phyloP scores from a whole-genome alignment of 1,140 invertebrate genomes.

The Drosophila kanapiae region DNA sequence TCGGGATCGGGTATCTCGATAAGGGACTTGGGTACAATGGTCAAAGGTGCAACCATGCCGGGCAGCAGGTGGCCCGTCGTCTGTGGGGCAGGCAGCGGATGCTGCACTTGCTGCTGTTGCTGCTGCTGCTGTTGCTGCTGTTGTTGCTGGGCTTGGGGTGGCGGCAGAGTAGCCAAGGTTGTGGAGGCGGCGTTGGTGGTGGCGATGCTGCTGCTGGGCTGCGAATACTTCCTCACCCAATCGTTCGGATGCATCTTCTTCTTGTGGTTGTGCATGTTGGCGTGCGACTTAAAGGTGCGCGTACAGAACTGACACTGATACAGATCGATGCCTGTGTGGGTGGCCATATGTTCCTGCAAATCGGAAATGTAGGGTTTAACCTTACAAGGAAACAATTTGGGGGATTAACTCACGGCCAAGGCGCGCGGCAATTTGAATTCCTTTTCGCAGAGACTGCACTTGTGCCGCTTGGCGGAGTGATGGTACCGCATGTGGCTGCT shows the following conservation, averaged over 20 bases:
- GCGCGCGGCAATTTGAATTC: slow-evolving; percentile 71
- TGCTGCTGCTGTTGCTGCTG: background rate
- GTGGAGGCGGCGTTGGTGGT: background rate
- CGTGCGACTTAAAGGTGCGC: slow-evolving; percentile 77
- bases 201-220: slow-evolving; percentile 45
- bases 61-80: slow-evolving; percentile 1
- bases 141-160: background rate
- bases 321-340: slow-evolving; percentile 75
- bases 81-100: background rate
- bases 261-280: slow-evolving; percentile 83
- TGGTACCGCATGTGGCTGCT: slow-evolving; percentile 78
- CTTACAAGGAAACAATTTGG: too few species aligned
- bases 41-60: slow-evolving; percentile 11
- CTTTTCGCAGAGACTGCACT: slow-evolving; percentile 74
- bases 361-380: too few species aligned
- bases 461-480: slow-evolving; percentile 71
- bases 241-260: slow-evolving; percentile 82
- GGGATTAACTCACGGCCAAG: slow-evolving; percentile 47
- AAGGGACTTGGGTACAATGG: slow-evolving; percentile 26
- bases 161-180: background rate
- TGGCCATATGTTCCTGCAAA: slow-evolving; percentile 79
- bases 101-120: background rate
- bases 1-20: slow-evolving; percentile 35
- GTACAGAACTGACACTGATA: slow-evolving; percentile 77
- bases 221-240: slow-evolving; percentile 71